phyloP scores from a whole-genome alignment of 2,797 vertebrate genomes.

The Tauraco hartlaubi region DNA sequence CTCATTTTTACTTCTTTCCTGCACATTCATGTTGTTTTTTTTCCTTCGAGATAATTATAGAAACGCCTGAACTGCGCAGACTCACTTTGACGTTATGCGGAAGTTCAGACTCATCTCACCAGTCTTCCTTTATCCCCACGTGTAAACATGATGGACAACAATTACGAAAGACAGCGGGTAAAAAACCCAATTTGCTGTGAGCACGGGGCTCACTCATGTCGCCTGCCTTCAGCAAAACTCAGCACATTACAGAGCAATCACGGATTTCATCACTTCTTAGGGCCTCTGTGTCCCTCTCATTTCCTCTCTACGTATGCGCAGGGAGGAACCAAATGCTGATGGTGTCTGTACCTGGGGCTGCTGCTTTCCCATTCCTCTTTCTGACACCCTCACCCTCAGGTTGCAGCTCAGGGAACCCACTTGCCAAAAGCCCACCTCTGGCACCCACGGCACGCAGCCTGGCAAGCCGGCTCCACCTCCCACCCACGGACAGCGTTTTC shows the following conservation, averaged over 20 bases:
- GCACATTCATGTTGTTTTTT: neutral
- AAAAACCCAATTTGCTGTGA: neutral
- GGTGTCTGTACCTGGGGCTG: neutral
- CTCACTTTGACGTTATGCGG: neutral
- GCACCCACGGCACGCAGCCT: rapidly evolving
- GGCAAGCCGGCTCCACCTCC: neutral
- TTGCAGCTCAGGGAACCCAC: neutral
- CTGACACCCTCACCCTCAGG: neutral
- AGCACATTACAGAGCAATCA: neutral
- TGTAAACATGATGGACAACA: neutral
- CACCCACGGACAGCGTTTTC: rapidly evolving
- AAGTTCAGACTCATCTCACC: neutral
- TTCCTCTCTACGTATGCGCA: neutral
- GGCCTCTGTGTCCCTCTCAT: neutral
- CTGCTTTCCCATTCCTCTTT: neutral
- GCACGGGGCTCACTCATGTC: rapidly evolving
- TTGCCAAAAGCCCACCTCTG: neutral
- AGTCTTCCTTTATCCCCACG: neutral
- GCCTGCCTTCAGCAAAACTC: neutral
- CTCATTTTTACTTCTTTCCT: neutral
- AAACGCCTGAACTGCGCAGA: neutral
- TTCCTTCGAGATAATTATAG: neutral
- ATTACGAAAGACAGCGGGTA: neutral
- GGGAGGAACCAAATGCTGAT: neutral
- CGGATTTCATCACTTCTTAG: neutral